phyloP scores from a whole-genome alignment of 2,797 vertebrate species.

The Poecilia velifera region DNA sequence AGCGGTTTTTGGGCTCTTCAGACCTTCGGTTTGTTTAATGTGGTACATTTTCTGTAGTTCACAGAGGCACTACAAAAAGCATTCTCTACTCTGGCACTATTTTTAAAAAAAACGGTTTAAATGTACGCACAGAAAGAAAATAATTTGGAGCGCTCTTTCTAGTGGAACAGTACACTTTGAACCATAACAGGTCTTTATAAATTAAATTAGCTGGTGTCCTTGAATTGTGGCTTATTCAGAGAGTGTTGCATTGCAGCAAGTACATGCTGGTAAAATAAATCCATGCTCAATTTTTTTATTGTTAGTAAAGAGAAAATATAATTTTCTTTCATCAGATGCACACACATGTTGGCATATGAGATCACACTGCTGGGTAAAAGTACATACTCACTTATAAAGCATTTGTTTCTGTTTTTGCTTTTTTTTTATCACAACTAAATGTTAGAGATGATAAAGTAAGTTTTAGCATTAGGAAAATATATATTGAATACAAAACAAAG shows the following conservation, averaged over 20 bases:
- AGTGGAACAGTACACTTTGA: slow-evolving; percentile 40
- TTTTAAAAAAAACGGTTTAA: background rate
- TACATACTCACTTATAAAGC: background rate
- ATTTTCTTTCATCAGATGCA: slow-evolving; percentile 26
- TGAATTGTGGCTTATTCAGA: slow-evolving; percentile 47
- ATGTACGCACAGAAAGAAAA: slow-evolving; percentile 11
- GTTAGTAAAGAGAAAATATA: slow-evolving; percentile 26
- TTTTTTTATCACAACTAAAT: background rate
- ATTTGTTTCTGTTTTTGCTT: background rate
- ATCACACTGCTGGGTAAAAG: background rate
- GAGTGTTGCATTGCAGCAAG: slow-evolving; percentile 12
- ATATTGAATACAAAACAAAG: background rate
- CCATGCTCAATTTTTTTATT: slow-evolving; percentile 19
- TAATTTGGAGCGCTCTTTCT: slow-evolving; percentile 34
- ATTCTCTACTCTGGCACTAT: slow-evolving; percentile 2
- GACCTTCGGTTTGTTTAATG: slow-evolving; percentile 10
- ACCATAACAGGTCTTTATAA: slow-evolving; percentile 45
- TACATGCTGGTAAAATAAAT: slow-evolving; percentile 23
- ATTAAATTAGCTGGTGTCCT: slow-evolving; percentile 52
- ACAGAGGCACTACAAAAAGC: slow-evolving; percentile 13
- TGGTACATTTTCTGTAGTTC: slow-evolving; percentile 19
- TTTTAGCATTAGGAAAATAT: background rate
- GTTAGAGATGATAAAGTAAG: background rate
- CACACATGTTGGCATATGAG: slow-evolving; percentile 10
- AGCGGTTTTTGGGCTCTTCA: background rate